Evolutionary conservation across 2,888 invertebrate species (phyloP), one percentile per base, ranked within the genome.

Genomic region (Mythimna ferrago): DNA sequence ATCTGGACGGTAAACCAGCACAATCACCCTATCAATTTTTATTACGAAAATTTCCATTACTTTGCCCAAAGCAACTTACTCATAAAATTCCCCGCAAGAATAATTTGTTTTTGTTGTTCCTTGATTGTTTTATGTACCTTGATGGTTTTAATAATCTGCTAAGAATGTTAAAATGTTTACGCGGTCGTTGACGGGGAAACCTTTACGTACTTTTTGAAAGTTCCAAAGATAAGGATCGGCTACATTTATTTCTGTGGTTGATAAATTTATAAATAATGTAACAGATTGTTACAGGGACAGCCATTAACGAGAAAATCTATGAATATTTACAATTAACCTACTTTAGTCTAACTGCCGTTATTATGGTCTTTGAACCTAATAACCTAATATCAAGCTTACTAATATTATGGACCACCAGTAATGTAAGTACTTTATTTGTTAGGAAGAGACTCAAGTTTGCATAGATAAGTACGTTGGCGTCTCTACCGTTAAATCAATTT

Each of bases 111-210:
- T 66, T 71, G 21, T 77, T 61, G 65, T 44, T 65, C 53, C 35
- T 77, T 62, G 14, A 14, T 71, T 56, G 0, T 70, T 65, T 71
- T 61, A 65, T 38, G 38, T 62, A 54, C 48, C n/a, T 66, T 62
- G 57, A 63, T 57, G 38, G 48, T 32, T 58, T 66, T 21, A 66
- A 60, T 51, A 72, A 77, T 66, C 71, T 58, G 71, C 56, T n/a
- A 71, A 66, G 57, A 71, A 77, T 77, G 57, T 66, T 62, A 66
- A 66, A 56, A 66, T 54, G 16, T 63, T 63, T 63, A 72, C 2
- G 62, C 57, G 78, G 77, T 66, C 66, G 14, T 71, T 77, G 66
- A 58, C 71, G 6, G 63, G 6, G 32, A 58, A 48, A 51, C 32
- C 21, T 66, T 77, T 57, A 32, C 32, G 32, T 56, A 51, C n/a